These are phyloP conservation scores for Ptilorrhoa leucosticta DNA, from an alignment of 2,113 vertebrate genomes.

Conservation along the genomic window DNA sequence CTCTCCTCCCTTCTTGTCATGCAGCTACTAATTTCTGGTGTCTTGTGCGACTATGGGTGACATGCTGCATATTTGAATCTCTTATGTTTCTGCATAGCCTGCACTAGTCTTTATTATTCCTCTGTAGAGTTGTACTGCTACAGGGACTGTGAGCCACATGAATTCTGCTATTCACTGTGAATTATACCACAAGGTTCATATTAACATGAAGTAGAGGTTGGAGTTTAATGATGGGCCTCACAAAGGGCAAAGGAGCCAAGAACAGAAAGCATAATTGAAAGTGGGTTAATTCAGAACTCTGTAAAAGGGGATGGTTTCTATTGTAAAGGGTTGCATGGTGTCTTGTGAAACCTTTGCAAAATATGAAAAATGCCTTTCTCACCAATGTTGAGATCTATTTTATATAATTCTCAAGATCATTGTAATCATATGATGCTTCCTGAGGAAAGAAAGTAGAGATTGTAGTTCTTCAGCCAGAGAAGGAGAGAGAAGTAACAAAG, in stretches of 20 bases:
- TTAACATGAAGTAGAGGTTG: neutral
- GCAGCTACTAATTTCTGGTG: neutral
- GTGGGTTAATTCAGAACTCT: neutral
- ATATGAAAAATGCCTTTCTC: neutral
- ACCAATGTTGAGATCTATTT: neutral
- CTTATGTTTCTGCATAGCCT: neutral
- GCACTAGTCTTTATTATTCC: neutral
- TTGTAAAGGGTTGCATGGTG: neutral
- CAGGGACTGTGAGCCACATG: neutral
- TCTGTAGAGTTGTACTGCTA: neutral
- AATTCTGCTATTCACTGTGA: neutral
- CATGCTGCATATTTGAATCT: neutral
- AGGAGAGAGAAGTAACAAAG: neutral
- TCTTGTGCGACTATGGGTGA: neutral
- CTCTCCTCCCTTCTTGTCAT: neutral
- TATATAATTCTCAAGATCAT: neutral
- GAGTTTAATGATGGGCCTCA: neutral
- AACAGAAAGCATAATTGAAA: neutral
- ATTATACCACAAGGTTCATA: neutral
- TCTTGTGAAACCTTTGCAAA: slow-evolving; percentile 10
- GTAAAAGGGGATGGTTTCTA: neutral
- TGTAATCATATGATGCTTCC: neutral
- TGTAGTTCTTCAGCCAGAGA: neutral
- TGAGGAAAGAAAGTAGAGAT: neutral
- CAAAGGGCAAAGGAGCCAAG: neutral